Percentiles rank a stretch among this genome's conserved stretches.
Conservation (phyloP, 2,888 invertebrate genomes). For the Trachelus stipa region DNA sequence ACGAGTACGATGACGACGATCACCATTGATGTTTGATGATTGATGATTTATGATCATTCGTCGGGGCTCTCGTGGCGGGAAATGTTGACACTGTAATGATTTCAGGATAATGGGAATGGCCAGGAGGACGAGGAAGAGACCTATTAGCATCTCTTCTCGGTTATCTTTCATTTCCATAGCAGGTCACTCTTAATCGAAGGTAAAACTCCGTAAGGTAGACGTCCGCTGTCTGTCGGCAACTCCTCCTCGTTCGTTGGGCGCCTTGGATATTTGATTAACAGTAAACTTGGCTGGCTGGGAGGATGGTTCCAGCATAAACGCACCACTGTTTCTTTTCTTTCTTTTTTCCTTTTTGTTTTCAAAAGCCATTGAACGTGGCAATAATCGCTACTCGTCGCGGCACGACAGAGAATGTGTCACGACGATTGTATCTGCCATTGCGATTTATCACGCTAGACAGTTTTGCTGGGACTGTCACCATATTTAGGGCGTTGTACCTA, state of each 20-base stretch:
- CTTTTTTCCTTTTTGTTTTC: neutral
- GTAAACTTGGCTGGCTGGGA: conserved; percentile 13
- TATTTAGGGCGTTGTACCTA: neutral
- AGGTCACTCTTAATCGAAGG: conserved; percentile 41
- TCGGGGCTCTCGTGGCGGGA: conserved; percentile 21
- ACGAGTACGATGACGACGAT: neutral
- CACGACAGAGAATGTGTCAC: neutral
- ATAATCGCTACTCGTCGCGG: neutral
- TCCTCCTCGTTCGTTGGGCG: conserved; percentile 33
- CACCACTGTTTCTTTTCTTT: neutral
- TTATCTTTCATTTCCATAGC: conserved; percentile 45
- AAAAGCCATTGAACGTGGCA: neutral
- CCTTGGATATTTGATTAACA: conserved; percentile 21
- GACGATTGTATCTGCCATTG: neutral
- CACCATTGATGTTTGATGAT: neutral
- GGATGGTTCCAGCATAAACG: conserved; percentile 21
- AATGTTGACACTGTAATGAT: conserved; percentile 45
- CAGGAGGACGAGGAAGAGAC: conserved; percentile 47
- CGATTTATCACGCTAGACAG: neutral
- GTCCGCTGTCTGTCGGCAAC: conserved; percentile 28
- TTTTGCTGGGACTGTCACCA: neutral
- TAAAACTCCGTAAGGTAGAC: conserved; percentile 42
- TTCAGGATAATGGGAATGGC: conserved; percentile 51
- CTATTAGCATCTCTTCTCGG: conserved; percentile 47
- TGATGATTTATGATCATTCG: neutral